phyloP scores from a whole-genome alignment of 1,140 invertebrate species.

The Bradynema listronoti region DNA sequence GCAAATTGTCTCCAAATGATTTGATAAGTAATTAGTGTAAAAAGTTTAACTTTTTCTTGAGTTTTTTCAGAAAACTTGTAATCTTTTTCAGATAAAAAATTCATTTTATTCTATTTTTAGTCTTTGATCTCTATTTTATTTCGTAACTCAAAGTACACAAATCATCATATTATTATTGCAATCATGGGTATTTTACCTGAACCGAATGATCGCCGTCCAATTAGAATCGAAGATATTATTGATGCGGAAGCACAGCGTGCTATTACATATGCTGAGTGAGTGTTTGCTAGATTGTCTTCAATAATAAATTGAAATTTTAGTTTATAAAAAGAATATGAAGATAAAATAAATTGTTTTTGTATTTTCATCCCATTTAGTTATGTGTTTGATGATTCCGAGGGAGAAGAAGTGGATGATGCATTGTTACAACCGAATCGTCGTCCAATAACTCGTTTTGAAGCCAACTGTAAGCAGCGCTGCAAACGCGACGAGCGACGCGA shows the following conservation, averaged over 20 bases:
- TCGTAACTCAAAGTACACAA: background rate
- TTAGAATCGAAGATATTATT: conserved; percentile 29
- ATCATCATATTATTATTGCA: background rate
- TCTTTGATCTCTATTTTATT: too few species aligned
- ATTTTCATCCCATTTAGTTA: conserved; percentile 15
- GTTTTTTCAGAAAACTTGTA: too few species aligned
- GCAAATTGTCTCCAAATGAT: too few species aligned
- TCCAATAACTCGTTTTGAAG: too few species aligned
- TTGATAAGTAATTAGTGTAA: background rate
- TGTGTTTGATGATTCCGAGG: conserved; percentile 29
- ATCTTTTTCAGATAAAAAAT: too few species aligned
- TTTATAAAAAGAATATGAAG: background rate
- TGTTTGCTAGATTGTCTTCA: background rate
- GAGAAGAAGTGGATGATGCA: conserved; percentile 7
- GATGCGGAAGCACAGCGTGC: conserved; percentile 1
- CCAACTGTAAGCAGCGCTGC: too few species aligned
- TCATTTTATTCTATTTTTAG: too few species aligned
- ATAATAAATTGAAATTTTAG: background rate
- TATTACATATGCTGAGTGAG: conserved; percentile 24
- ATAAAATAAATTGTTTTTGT: background rate
- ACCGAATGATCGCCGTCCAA: conserved; percentile 9
- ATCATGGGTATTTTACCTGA: conserved; percentile 29
- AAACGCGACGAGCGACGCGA: background rate
- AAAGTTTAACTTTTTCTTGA: too few species aligned
- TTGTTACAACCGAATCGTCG: too few species aligned